phyloP scores from a whole-genome alignment of 2,888 invertebrate genomes.

The Dinocampus coccinellae region DNA sequence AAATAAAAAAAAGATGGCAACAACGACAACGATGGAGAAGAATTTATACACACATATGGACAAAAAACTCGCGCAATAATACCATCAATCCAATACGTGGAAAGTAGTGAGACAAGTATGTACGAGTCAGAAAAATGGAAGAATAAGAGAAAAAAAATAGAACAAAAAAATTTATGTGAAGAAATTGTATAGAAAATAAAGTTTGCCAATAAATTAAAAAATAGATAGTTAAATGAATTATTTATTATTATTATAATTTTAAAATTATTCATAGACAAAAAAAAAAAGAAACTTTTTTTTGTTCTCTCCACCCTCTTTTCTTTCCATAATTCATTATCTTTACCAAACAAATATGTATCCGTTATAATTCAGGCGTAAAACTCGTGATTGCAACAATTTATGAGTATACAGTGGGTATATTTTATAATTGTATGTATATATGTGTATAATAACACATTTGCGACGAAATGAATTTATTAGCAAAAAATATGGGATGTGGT shows the following conservation, averaged over 20 bases:
- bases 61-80: slow-evolving; percentile 17
- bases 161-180: neutral
- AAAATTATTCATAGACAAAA: too few species aligned
- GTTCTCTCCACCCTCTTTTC: too few species aligned
- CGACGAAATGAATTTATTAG: slow-evolving; percentile 12
- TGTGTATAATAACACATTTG: neutral
- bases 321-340: neutral
- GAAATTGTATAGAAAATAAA: neutral
- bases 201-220: neutral
- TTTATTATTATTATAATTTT: too few species aligned
- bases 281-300: too few species aligned
- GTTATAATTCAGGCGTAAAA: neutral
- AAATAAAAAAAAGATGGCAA: too few species aligned
- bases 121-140: slow-evolving; percentile 2
- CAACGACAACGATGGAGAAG: too few species aligned
- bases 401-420: neutral
- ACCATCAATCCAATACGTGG: slow-evolving; percentile 21
- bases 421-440: neutral
- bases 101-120: slow-evolving; percentile 17
- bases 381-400: neutral
- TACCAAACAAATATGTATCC: neutral
- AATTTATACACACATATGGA: neutral
- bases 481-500: slow-evolving; percentile 5
- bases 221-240: neutral
- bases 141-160: neutral